Conservation (phyloP, 2,888 invertebrate species). For the Leptopterna dolabrata region DNA sequence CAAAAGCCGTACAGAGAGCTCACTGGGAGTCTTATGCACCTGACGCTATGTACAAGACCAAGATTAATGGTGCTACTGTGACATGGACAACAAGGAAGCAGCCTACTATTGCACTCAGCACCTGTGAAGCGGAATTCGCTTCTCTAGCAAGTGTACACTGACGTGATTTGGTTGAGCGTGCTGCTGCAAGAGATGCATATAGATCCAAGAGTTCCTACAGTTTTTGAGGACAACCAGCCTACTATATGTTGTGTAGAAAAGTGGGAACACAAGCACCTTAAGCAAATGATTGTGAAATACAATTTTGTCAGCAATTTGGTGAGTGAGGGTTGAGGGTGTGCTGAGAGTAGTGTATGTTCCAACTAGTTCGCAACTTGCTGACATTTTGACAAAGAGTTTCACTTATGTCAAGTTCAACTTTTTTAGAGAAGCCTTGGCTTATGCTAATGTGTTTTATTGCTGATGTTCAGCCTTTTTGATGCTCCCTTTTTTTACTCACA, state of each 20-base stretch:
- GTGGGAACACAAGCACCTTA: slow-evolving; percentile 22
- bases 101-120: not conserved
- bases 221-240: slow-evolving; percentile 55
- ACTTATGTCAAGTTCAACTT: too few species aligned
- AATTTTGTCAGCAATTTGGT: slow-evolving; percentile 52
- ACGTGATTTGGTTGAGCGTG: slow-evolving; percentile 31
- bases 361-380: not conserved
- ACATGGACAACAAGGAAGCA: slow-evolving; percentile 35
- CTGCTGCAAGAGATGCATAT: not conserved
- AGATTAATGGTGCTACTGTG: slow-evolving; percentile 17
- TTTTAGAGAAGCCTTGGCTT: too few species aligned
- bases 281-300: slow-evolving; percentile 57
- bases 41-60: slow-evolving; percentile 56
- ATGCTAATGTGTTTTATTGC: too few species aligned
- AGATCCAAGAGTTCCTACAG: too few species aligned
- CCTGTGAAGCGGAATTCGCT: slow-evolving; percentile 47
- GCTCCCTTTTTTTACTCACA: too few species aligned
- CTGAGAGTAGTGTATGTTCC: not conserved
- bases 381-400: not conserved
- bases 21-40: slow-evolving; percentile 56
- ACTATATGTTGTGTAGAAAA: slow-evolving; percentile 28
- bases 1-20: slow-evolving; percentile 41
- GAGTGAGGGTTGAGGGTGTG: not conserved
- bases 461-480: too few species aligned
- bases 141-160: slow-evolving; percentile 37